phyloP scores from a whole-genome alignment of 2,888 invertebrate species.

The Ommatoiulus sabulosus region DNA sequence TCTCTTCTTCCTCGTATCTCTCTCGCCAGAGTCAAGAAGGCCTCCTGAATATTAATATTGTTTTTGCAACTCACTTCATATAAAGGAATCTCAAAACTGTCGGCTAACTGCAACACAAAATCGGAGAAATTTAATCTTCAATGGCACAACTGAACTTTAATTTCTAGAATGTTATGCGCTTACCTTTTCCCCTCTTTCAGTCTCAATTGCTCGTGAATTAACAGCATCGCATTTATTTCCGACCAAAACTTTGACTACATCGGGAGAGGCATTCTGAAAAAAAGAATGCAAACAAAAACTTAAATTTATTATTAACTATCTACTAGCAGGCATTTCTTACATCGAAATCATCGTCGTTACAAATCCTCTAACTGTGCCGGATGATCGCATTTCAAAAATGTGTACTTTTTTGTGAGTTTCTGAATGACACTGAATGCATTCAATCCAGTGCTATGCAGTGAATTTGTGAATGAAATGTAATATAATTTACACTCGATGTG shows the following conservation, averaged over 20 bases:
- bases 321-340: neutral
- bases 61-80: conserved; percentile 90
- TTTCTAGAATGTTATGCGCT: neutral
- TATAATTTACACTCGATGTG: too few relatives aligned
- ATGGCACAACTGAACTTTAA: neutral
- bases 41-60: conserved; percentile 86
- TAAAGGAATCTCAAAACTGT: conserved; percentile 88
- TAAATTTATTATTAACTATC: neutral
- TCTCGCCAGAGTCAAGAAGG: conserved; percentile 83
- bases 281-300: conserved; percentile 12
- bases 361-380: neutral
- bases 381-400: neutral
- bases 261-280: conserved; percentile 84
- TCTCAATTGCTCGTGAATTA: conserved; percentile 80
- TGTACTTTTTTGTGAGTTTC: too few relatives aligned
- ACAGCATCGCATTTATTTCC: conserved; percentile 85
- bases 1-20: conserved; percentile 85
- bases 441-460: too few relatives aligned
- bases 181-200: conserved; percentile 85
- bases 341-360: neutral
- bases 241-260: conserved; percentile 86
- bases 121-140: neutral
- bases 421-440: too few relatives aligned
- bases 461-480: too few relatives aligned
- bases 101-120: conserved; percentile 77